phyloP scores from a whole-genome alignment of 2,888 invertebrate genomes.

The Clusia tigrina region DNA sequence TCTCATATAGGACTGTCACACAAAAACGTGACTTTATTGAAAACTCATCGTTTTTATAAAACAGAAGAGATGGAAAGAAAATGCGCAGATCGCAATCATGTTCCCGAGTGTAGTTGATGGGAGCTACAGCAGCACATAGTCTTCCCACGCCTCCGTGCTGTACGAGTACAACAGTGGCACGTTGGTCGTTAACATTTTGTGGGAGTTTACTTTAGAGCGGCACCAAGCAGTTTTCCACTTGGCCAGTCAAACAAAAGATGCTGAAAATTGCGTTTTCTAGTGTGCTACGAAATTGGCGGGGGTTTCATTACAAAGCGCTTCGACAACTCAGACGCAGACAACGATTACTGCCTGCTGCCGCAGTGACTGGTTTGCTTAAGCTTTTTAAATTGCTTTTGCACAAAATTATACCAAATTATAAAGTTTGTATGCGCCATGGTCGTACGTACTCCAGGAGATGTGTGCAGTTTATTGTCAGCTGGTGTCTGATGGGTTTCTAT shows the following conservation, averaged over 20 bases:
- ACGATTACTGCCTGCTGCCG: neutral
- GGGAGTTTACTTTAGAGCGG: conserved; percentile 20
- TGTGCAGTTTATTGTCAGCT: conserved; percentile 31
- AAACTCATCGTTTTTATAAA: conserved; percentile 42
- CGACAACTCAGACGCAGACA: neutral
- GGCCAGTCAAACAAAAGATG: conserved; percentile 14
- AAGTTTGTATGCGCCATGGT: neutral
- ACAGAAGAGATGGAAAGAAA: neutral
- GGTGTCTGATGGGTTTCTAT: conserved; percentile 27
- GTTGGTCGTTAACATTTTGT: conserved; percentile 17
- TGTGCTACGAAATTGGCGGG: neutral
- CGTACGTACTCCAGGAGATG: neutral
- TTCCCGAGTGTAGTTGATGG: neutral
- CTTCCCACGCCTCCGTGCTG: conserved; percentile 20
- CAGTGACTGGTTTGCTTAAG: neutral
- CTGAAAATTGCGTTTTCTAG: neutral
- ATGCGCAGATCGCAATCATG: neutral
- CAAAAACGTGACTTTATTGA: conserved; percentile 57
- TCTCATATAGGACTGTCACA: conserved; percentile 41
- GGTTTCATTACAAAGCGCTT: too few relatives aligned
- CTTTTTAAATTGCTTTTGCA: conserved; percentile 40
- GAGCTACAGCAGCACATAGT: neutral
- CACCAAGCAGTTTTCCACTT: conserved; percentile 42
- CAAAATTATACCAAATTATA: conserved; percentile 50
- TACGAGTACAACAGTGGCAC: neutral